These are phyloP conservation scores for Elachura formosa DNA, from an alignment of 2,113 vertebrate species.

Conservation along the genomic window DNA sequence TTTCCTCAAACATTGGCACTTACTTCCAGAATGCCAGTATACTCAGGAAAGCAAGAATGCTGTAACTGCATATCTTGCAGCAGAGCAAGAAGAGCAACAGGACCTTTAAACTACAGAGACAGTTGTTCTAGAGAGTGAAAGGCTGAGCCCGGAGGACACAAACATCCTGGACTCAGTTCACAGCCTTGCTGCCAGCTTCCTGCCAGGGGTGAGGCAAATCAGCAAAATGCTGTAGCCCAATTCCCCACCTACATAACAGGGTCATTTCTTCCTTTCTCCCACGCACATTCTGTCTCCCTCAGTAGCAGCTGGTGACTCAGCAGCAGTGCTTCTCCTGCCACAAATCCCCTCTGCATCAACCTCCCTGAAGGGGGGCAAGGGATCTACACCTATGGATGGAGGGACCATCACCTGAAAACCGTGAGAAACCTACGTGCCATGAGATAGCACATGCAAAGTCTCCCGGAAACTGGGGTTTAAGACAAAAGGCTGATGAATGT, in stretches of 20 bases:
- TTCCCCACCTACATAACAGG: neutral
- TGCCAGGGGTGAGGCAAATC: neutral
- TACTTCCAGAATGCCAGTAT: neutral
- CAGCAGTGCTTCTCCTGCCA: neutral
- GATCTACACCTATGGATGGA: neutral
- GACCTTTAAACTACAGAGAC: neutral
- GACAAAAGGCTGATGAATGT: neutral
- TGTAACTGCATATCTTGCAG: neutral
- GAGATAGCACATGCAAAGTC: rapidly evolving
- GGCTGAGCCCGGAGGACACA: neutral
- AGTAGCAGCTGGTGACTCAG: neutral
- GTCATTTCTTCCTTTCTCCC: neutral
- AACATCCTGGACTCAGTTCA: neutral
- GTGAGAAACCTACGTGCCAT: rapidly evolving
- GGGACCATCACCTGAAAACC: neutral
- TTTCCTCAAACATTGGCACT: neutral
- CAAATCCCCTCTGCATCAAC: neutral
- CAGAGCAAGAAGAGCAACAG: neutral
- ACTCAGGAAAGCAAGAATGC: neutral
- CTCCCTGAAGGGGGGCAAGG: neutral
- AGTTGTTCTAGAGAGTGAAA: neutral
- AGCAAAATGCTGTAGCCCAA: neutral
- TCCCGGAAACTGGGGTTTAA: neutral
- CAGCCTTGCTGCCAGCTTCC: neutral
- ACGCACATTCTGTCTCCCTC: neutral